These are phyloP conservation scores for Anolis carolinensis DNA, from an alignment of 2,113 vertebrate species.

Conservation along the genomic window DNA sequence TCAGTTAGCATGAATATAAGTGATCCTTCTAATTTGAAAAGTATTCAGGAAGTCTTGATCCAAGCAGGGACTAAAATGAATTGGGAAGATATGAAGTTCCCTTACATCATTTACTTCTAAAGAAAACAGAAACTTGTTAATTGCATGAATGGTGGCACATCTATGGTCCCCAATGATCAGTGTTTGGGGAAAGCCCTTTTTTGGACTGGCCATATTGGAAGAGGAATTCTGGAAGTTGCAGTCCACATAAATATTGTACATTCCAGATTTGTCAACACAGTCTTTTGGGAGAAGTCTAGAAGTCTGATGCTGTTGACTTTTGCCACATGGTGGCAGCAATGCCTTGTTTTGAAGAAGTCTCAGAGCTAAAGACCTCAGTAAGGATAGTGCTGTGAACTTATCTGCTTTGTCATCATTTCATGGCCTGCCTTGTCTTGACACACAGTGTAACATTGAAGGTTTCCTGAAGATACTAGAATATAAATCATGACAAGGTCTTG, in stretches of 20 bases:
- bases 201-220: too few relatives aligned
- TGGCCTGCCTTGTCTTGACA: background rate
- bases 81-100: background rate
- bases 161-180: background rate
- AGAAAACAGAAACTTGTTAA: background rate
- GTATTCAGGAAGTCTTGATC: background rate
- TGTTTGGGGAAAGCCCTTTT: too few relatives aligned
- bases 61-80: background rate
- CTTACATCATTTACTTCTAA: background rate
- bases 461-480: background rate
- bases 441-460: background rate
- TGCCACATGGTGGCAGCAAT: conserved; percentile 38
- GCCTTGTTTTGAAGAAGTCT: background rate
- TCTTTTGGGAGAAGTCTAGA: background rate
- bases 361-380: rapidly evolving
- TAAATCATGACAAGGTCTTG: background rate
- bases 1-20: background rate
- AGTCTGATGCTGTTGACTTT: background rate
- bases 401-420: background rate
- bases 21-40: background rate
- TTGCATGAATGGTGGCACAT: background rate
- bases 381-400: background rate
- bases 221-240: background rate
- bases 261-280: background rate
- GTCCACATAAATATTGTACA: background rate